These are phyloP conservation scores for Stichodactyla helianthus DNA, from an alignment of 64 coral and sea anemone species.

Conservation along the genomic window DNA sequence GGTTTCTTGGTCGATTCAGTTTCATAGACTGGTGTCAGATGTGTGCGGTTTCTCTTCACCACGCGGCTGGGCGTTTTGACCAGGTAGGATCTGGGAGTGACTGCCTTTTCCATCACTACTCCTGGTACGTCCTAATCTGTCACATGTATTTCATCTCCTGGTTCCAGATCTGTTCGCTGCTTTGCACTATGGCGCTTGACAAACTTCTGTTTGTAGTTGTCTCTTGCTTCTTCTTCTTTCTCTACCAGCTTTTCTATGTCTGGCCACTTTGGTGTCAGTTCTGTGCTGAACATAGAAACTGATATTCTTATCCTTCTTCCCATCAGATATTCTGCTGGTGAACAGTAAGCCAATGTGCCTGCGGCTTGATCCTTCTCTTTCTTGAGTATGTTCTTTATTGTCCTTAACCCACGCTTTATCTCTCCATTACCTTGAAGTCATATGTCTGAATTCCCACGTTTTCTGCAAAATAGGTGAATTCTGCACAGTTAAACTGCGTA, in stretches of 20 bases:
- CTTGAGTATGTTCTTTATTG: too few species aligned
- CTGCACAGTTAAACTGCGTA: too few species aligned
- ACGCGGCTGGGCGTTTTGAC: too few species aligned
- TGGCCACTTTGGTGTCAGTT: conserved; percentile 17
- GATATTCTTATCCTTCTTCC: conserved; percentile 23
- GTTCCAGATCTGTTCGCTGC: not conserved
- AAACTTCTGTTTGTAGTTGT: conserved; percentile 19
- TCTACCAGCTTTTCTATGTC: not conserved
- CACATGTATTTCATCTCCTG: not conserved
- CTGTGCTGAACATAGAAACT: not conserved
- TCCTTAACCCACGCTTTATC: too few species aligned
- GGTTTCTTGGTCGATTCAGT: too few species aligned
- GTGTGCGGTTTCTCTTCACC: conserved; percentile 15
- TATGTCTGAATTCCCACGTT: too few species aligned
- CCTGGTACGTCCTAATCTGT: not conserved
- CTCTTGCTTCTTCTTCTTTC: conserved; percentile 18
- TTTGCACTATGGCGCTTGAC: conserved; percentile 16
- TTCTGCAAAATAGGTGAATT: too few species aligned
- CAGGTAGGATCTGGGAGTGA: conserved; percentile 30
- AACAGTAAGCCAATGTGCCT: too few species aligned
- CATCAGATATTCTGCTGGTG: conserved; percentile 29
- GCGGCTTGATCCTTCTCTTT: too few species aligned
- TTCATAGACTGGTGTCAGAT: conserved; percentile 15
- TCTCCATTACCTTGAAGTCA: too few species aligned
- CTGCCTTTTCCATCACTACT: not conserved